These are phyloP conservation scores for Cyphomyrus discorhynchus DNA, from an alignment of 2,113 vertebrate genomes.

Conservation along the genomic window DNA sequence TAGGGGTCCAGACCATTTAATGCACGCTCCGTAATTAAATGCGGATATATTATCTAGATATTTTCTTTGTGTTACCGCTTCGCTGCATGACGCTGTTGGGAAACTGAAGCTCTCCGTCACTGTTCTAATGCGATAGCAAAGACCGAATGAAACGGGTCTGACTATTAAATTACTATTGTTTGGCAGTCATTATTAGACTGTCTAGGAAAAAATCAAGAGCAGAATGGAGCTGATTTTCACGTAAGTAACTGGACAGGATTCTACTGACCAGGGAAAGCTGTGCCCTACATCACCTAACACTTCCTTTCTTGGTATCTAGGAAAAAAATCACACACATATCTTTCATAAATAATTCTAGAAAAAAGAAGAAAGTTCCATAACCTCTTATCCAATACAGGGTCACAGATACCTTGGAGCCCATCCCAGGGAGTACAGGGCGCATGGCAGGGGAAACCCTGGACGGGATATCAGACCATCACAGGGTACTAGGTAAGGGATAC, in stretches of 20 bases:
- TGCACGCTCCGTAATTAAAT: constrained; percentile 43
- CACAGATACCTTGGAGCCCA: neutral
- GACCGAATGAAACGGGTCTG: neutral
- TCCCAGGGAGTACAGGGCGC: neutral
- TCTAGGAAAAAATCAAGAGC: neutral
- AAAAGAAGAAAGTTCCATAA: neutral
- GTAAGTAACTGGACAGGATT: neutral
- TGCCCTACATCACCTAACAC: neutral
- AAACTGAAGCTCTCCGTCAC: neutral
- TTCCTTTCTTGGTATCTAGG: neutral
- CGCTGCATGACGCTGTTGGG: constrained; percentile 33
- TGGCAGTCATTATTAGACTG: neutral
- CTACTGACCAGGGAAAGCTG: neutral
- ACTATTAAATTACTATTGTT: neutral
- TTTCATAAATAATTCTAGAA: neutral
- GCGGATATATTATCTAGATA: constrained; percentile 45
- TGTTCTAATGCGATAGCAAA: constrained; percentile 13
- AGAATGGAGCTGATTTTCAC: neutral
- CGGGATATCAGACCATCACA: neutral
- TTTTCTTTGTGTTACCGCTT: constrained; percentile 44
- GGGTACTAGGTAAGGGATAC: neutral
- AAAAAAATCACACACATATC: neutral
- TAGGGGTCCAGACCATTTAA: constrained; percentile 40
- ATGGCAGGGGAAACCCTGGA: neutral
- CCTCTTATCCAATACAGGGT: neutral